Base-by-base conservation (phyloP, 2,888 invertebrate genomes). In the Dexiosoma caninum region DNA sequence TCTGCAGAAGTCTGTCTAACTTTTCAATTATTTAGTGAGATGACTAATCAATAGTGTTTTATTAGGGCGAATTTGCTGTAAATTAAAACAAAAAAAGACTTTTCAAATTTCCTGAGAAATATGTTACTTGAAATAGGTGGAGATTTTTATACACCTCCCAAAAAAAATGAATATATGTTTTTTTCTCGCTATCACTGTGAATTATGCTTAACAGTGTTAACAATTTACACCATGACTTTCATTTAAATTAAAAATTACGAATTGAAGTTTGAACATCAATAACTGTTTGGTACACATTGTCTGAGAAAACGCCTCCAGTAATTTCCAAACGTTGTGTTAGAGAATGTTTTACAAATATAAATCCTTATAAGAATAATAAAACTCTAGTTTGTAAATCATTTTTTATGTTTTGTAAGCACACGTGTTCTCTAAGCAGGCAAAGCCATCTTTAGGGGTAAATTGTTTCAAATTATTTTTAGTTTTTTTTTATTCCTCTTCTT, bases 151-250 rank as follows among this genome's bases (percentile, higher is more conserved):
- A 27, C 60, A 55, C 60, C 74, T 42, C 44, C 71, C 16, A n/a
- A n/a, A n/a, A 40, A 12, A 40, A 4, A 49, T 23, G n/a, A n/a
- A 30, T 14, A 32, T 51, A 27, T 32, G 7, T 12, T 6, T 12
- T 27, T n/a, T n/a, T n/a, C n/a, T n/a, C n/a, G n/a, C n/a, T n/a
- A 57, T 14, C 32, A 35, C 30, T 59, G n/a, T 49, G 40, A n/a
- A 55, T 6, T 27, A 27, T 6, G 23, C 37, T 64, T 83, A 82
- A 78, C 83, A 81, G 85, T 85, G 85, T 85, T 85, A 85, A 85
- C 83, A 85, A 83, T 85, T 85, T 85, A 85, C 85, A 85, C 85
- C 85, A 84, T 78, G 81, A 82, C 83, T 82, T 77, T 76, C 74
- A 82, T 81, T 76, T 78, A 40, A 19, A 40, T 0, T 2, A 10